phyloP scores from a whole-genome alignment of 2,113 vertebrate genomes.

The Sander vitreus region DNA sequence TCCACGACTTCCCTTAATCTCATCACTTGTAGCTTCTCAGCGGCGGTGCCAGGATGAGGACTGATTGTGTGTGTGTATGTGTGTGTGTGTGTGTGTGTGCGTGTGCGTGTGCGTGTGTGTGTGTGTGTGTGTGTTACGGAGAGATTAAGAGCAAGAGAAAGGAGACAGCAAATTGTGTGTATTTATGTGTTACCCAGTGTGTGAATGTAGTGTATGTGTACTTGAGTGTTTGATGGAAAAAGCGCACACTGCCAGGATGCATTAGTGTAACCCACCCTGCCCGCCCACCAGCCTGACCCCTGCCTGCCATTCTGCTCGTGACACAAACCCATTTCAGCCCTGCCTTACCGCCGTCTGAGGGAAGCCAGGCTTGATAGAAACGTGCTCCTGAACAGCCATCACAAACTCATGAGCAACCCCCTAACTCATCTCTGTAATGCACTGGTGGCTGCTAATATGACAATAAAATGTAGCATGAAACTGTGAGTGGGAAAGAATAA shows the following conservation, averaged over 20 bases:
- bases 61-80: slow-evolving; percentile 24
- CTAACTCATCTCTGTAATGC: slow-evolving; percentile 5
- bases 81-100: slow-evolving; percentile 31
- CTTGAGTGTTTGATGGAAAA: slow-evolving; percentile 61
- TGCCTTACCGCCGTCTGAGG: slow-evolving; percentile 30
- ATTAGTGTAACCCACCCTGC: slow-evolving; percentile 58
- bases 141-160: slow-evolving; percentile 9
- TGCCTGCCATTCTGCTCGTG: slow-evolving; percentile 29
- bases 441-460: slow-evolving; percentile 2
- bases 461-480: background rate
- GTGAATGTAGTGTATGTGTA: slow-evolving; percentile 12
- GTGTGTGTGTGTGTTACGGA: slow-evolving; percentile 25
- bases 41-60: slow-evolving; percentile 22
- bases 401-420: slow-evolving; percentile 26
- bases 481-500: background rate
- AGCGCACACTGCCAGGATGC: slow-evolving; percentile 63
- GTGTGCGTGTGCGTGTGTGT: slow-evolving; percentile 25
- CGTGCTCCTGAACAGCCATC: slow-evolving; percentile 10
- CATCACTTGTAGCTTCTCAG: slow-evolving; percentile 26
- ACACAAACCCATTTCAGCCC: slow-evolving; percentile 41
- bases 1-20: slow-evolving; percentile 54
- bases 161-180: slow-evolving; percentile 22
- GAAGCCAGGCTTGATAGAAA: slow-evolving; percentile 58
- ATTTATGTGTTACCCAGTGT: slow-evolving; percentile 24
- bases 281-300: slow-evolving; percentile 46